These are phyloP conservation scores for Colinus virginianus DNA, from an alignment of 2,113 vertebrate species.

Conservation along the genomic window DNA sequence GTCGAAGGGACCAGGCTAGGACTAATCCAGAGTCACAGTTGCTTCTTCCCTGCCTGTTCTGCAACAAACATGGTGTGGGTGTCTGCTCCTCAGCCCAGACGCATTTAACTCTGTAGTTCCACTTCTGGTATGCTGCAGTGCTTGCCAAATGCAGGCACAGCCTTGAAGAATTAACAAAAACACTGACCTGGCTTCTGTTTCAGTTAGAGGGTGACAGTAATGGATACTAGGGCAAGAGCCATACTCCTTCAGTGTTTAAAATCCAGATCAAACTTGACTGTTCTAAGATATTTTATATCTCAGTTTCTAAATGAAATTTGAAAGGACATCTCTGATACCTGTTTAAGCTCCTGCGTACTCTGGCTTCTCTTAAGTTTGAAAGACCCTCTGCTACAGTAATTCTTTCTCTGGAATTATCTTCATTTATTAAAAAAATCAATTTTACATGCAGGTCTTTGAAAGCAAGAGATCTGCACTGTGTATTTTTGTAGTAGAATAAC, in stretches of 20 bases:
- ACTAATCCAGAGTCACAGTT: not conserved
- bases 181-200: not conserved
- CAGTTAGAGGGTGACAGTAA: not conserved
- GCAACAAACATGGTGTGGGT: accelerated
- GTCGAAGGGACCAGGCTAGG: not conserved
- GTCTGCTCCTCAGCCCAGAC: not conserved
- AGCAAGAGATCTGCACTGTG: not conserved
- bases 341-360: not conserved
- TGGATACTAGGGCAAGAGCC: not conserved
- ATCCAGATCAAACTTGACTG: not conserved
- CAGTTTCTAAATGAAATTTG: not conserved
- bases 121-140: not conserved
- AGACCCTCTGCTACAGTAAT: not conserved
- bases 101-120: not conserved
- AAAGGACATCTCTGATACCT: not conserved
- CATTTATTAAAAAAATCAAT: not conserved
- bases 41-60: not conserved
- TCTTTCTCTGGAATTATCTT: not conserved
- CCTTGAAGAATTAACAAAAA: not conserved
- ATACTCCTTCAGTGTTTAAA: not conserved
- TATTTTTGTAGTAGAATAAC: conserved; percentile 39
- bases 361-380: not conserved
- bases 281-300: not conserved
- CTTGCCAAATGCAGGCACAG: not conserved
- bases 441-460: not conserved